Evolutionary conservation across 1,140 invertebrate species (phyloP), one percentile per base, ranked within the genome.

Genomic region (Listronotus bonariensis): DNA sequence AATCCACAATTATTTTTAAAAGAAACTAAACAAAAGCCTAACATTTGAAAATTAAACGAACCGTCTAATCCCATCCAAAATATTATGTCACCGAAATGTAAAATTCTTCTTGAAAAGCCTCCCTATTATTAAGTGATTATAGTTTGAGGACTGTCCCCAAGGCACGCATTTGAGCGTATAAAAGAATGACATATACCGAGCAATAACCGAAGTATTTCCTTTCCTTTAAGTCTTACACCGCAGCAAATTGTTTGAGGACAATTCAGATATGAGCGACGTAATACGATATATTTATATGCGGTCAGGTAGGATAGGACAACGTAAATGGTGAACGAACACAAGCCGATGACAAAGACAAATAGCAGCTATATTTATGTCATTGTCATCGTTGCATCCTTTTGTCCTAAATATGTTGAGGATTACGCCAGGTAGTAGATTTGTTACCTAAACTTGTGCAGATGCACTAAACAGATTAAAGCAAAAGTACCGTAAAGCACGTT

Each of bases 361-460:
- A 48, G 31, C 59, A 18, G 18, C 18, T 38, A 55, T 45, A 63
- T 63, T 67, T 55, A 62, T 67, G 65, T 67, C 58, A 67, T 67
- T 60, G 65, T 67, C 52, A 15, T 54, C 65, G 57, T 58, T 53
- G 59, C 59, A 62, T 62, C 57, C 42, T 67, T 67, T 53, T 67
- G 65, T 59, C 57, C 65, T 67, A 60, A 61, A 67, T 67, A 58
- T 67, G 55, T 49, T 14, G n/a, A 32, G 59, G 59, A 62, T 62
- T 62, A 62, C 42, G 59, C 40, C 59, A 62, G 59, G 59, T 62
- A 62, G 59, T 45, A 15, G 59, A 53, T 43, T 32, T 49, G 36
- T 52, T 62, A 36, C 51, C 51, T 52, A 53, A 62, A 43, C 45
- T 52, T 42, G 59, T 52, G 51, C 59, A 62, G 51, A 60, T 60